Base-by-base conservation (phyloP, 2,797 vertebrate species). In the Gymnothorax javanicus region DNA sequence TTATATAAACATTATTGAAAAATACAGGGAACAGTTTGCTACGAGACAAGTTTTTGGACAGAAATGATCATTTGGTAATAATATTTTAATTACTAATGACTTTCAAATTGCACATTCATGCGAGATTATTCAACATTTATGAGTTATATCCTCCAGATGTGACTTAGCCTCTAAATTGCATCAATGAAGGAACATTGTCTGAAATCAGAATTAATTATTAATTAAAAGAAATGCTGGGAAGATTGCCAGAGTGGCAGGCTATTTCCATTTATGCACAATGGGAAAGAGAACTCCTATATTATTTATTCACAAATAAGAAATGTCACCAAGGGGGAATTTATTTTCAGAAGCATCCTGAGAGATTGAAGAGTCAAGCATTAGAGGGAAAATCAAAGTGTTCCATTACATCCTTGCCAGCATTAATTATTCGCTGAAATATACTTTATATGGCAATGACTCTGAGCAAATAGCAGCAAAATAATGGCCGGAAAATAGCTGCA, bases 131-230 rank as follows among this genome's bases (percentile, higher is more conserved):
- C 69, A 81, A 23, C 71, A 17, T 84, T 67, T 84, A 82, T 67
- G 33, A 87, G 58, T 57, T 82, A 60, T 52, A 50, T 88, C 88
- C 85, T 69, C 75, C 89, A 79, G 86, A 59, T 91, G 87, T 82
- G n/a, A 20, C 25, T 57, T 84, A 4, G 20, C 62, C 62, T 64
- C 43, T 43, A 81, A 84, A 81, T 67, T 27, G 59, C 73, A 23
- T 84, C 84, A 67, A 64, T 87, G 62, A 67, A 60, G 58, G 75
- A 86, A 79, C 58, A 67, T 85, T 12, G 82, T 87, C 90, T 89
- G 84, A 88, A 86, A 84, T 77, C 0, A 0, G 23, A 25, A 87
- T 90, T 83, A 90, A 92, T 92, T 92, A 91, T 93, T 91, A 86
- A 92, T 90, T 89, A 52, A 88, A 87, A 90, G 52, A 88, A 87